Percentiles rank a stretch among this genome's conserved stretches.
phyloP scores from a whole-genome alignment of 2,113 vertebrate genomes.

The Leptobrachium ailaonicum region DNA sequence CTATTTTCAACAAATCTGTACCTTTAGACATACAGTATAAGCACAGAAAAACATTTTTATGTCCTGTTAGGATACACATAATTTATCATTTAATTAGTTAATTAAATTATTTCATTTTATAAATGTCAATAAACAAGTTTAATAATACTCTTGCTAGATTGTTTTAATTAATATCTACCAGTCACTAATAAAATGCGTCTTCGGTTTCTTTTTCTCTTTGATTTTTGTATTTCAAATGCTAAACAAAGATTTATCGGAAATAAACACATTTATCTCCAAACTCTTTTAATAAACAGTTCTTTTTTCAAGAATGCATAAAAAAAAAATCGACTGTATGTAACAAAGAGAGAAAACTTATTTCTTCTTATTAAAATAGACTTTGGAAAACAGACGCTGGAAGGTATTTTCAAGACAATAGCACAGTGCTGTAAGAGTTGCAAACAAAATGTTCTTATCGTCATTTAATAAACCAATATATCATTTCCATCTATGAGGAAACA shows the following conservation, averaged over 20 bases:
- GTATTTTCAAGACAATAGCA: not conserved
- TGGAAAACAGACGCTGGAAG: slow-evolving; percentile 8
- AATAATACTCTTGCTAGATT: no score
- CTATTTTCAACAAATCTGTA: no score
- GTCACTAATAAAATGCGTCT: not conserved
- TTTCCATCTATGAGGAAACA: not conserved
- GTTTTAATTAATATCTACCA: not conserved
- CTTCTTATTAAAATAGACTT: slow-evolving; percentile 11
- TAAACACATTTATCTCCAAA: not conserved
- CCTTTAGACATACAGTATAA: no score
- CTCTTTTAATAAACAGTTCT: slow-evolving; percentile 6
- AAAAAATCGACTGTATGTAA: not conserved
- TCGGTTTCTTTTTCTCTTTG: not conserved
- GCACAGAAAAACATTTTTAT: no score
- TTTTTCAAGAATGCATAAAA: not conserved
- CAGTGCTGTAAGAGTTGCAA: not conserved
- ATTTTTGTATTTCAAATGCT: not conserved
- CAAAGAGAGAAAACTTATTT: not conserved
- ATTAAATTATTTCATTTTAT: no score
- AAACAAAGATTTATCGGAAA: not conserved
- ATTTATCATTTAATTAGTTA: no score
- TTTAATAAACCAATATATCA: slow-evolving; percentile 2
- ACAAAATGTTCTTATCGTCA: not conserved
- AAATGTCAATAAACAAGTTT: no score
- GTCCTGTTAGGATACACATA: no score